Percentiles rank a stretch among this genome's conserved stretches.
These are phyloP conservation scores for Sebastes goodei DNA, from an alignment of 2,797 vertebrate genomes.

Conservation along the genomic window DNA sequence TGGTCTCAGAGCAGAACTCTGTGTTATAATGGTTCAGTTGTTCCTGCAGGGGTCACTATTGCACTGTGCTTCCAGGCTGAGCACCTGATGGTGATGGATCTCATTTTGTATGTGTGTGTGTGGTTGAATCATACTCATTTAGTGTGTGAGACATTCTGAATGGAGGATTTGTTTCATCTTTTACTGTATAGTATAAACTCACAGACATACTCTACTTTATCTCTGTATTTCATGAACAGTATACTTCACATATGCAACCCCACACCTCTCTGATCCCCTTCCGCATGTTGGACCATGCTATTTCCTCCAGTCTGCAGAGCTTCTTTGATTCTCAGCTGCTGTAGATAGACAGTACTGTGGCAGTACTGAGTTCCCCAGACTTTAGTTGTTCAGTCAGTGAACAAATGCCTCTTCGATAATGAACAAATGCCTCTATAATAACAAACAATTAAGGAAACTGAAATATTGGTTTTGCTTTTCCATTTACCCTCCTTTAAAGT, in stretches of 20 bases:
- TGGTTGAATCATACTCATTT: background rate
- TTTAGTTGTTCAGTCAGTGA: no score
- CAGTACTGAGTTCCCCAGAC: no score
- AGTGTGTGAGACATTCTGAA: background rate
- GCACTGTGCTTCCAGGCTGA: background rate
- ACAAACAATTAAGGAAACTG: no score
- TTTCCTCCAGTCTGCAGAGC: background rate
- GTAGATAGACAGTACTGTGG: background rate
- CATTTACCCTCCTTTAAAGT: no score
- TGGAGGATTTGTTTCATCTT: background rate
- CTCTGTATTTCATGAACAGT: background rate
- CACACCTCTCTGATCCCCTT: background rate
- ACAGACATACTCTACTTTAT: background rate
- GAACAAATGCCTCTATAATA: no score
- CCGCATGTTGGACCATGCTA: background rate
- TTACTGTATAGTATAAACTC: background rate
- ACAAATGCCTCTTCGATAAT: no score
- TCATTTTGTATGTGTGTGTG: background rate
- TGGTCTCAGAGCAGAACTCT: background rate
- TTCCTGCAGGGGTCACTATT: constrained; percentile 28
- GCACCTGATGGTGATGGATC: background rate
- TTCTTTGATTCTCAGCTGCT: background rate
- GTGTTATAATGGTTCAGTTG: background rate
- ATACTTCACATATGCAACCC: background rate
- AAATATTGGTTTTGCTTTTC: no score